Base-by-base conservation (phyloP, 2,888 invertebrate genomes). In the Melangyna quadrimaculata region DNA sequence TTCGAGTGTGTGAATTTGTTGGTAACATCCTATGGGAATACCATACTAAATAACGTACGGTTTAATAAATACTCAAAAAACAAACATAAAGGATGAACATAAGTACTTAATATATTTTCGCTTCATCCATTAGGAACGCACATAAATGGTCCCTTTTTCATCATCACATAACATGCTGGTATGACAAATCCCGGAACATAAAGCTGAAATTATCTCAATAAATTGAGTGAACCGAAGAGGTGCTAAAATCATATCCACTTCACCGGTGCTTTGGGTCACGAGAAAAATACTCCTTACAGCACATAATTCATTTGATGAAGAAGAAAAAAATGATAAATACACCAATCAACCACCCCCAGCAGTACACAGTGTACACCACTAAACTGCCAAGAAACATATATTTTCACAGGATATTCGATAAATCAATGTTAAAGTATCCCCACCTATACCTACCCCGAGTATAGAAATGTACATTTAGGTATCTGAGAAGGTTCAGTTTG, bases 361-460 rank as follows among this genome's bases (percentile, higher is more conserved):
- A 40, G 8, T 24, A 51, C 24, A 17, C 27, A 53, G 59, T 51
- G 53, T 71, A 74, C 59, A 51, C 55, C 69, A 69, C 43, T 59
- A 37, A 24, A 73, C 71, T 78, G 78, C 83, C 80, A 83, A 70
- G 63, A 61, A 83, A 78, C 80, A 86, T 86, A 86, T 73, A 86
- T 86, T 61, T 73, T 80, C 43, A 48, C 40, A 67, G 48, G 63
- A 72, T 77, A 86, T 73, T n/a, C 75, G 77, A 86, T 86, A 86
- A 86, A 86, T 86, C 86, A 86, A 73, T 80, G 75, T 19, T 75
- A 67, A 75, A 75, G 79, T 77, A 77, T 80, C 80, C 48, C 86
- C 75, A 86, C 77, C 86, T 80, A 51, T 55, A 8, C 17, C 24
- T 27, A 24, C 7, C n/a, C n/a, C n/a, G n/a, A n/a, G n/a, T n/a